phyloP scores from a whole-genome alignment of 2,113 vertebrate genomes.

The Corydoras maculifer region DNA sequence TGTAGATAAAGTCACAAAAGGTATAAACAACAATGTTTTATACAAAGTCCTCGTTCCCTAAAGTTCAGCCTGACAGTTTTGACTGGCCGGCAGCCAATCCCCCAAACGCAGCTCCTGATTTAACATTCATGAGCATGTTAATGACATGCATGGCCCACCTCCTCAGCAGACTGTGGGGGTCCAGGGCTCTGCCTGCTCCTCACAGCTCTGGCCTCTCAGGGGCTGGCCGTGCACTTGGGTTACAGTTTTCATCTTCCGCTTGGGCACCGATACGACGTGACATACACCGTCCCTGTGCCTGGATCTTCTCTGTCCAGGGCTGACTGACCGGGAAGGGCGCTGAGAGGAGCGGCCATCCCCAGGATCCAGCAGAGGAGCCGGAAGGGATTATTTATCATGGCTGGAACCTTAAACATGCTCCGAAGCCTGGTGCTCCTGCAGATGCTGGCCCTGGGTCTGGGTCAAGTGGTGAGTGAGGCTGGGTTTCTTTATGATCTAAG shows the following conservation, averaged over 20 bases:
- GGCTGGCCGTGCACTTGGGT: constrained; percentile 46
- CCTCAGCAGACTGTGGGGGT: constrained; percentile 17
- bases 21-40: no score
- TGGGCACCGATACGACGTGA: constrained; percentile 22
- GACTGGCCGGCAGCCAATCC: not conserved
- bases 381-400: constrained; percentile 68
- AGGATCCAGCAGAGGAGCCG: constrained; percentile 53
- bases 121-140: constrained; percentile 30
- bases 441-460: constrained; percentile 73
- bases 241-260: constrained; percentile 37
- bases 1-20: no score
- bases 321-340: constrained; percentile 47
- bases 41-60: not conserved
- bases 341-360: constrained; percentile 55
- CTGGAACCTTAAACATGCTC: constrained; percentile 52
- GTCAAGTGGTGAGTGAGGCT: constrained; percentile 84
- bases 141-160: constrained; percentile 38
- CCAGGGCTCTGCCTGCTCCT: constrained; percentile 34
- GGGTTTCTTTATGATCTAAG: constrained; percentile 10
- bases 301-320: constrained; percentile 41
- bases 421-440: constrained; percentile 74
- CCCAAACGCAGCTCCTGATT: not conserved
- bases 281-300: constrained; percentile 22
- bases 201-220: constrained; percentile 42
- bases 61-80: not conserved